A percentile compares a stretch with the other conserved stretches of the same genome.
Conservation (phyloP, 2,113 vertebrate genomes). For the Chauna torquata region DNA sequence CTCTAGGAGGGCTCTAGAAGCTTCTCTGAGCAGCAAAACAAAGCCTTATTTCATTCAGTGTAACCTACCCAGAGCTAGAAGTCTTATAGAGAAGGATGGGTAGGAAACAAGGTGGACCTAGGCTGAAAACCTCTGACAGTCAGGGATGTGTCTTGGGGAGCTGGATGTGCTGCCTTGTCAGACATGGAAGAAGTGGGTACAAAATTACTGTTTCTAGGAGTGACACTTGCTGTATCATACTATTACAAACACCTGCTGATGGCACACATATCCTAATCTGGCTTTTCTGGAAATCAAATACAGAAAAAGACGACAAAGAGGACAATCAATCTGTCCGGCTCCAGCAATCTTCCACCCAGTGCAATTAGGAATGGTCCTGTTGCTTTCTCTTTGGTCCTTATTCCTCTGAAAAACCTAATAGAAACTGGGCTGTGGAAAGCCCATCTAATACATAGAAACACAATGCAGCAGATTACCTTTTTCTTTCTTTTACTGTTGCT, state of each 20-base stretch:
- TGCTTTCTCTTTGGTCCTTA: not conserved
- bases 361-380: not conserved
- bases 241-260: not conserved
- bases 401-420: not conserved
- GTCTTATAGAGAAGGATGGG: not conserved
- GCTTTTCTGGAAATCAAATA: not conserved
- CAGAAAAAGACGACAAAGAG: not conserved
- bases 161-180: not conserved
- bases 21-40: not conserved
- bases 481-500: not conserved
- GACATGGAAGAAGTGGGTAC: not conserved
- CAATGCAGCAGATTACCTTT: not conserved
- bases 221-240: not conserved
- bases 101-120: fast-evolving
- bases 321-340: not conserved
- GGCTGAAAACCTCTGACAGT: not conserved
- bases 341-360: not conserved
- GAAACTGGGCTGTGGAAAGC: not conserved
- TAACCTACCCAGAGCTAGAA: not conserved
- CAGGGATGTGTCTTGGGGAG: fast-evolving
- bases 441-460: not conserved
- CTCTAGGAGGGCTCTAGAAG: not conserved
- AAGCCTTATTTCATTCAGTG: not conserved
- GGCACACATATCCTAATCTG: fast-evolving
- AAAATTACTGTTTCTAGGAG: not conserved